Percentiles rank a stretch among this genome's conserved stretches.
Evolutionary conservation across 2,888 invertebrate genomes (phyloP).

Genomic region (Callimorpha dominula): DNA sequence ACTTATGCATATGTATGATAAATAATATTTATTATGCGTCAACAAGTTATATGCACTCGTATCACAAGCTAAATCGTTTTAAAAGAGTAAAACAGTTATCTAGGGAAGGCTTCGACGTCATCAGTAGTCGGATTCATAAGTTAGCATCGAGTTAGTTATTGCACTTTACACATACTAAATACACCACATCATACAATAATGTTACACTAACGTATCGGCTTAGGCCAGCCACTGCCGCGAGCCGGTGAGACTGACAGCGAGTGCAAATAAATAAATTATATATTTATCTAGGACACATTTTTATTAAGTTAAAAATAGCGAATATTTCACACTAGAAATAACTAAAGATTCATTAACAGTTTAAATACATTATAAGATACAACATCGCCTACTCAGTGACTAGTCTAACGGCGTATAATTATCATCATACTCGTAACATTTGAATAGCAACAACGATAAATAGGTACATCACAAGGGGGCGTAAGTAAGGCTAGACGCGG

Average conservation of each 20-base stretch:
- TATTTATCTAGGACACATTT: slow-evolving; percentile 73
- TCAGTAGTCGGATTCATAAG: slow-evolving; percentile 72
- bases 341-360: slow-evolving; percentile 84
- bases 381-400: slow-evolving; percentile 85
- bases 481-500: slow-evolving; percentile 60
- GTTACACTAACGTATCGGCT: slow-evolving; percentile 55
- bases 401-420: slow-evolving; percentile 82
- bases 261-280: slow-evolving; percentile 79
- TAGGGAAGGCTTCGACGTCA: slow-evolving; percentile 73
- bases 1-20: slow-evolving; percentile 59
- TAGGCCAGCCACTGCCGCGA: slow-evolving; percentile 47
- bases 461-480: slow-evolving; percentile 73
- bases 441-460: slow-evolving; percentile 80
- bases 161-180: slow-evolving; percentile 71
- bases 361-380: slow-evolving; percentile 81
- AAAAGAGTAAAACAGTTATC: slow-evolving; percentile 63
- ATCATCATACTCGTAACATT: slow-evolving; percentile 74
- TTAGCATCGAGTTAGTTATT: slow-evolving; percentile 73
- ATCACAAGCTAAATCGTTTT: slow-evolving; percentile 69
- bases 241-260: slow-evolving; percentile 58
- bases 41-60: slow-evolving; percentile 76
- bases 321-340: slow-evolving; percentile 80
- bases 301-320: slow-evolving; percentile 76
- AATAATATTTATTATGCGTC: slow-evolving; percentile 81
- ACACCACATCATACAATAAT: slow-evolving; percentile 60